Percentiles rank a stretch among this genome's conserved stretches.
These are phyloP conservation scores for Turritopsis dohrnii DNA, from an alignment of 30 jellyfish, hydroid and myxozoan genomes.

Conservation along the genomic window DNA sequence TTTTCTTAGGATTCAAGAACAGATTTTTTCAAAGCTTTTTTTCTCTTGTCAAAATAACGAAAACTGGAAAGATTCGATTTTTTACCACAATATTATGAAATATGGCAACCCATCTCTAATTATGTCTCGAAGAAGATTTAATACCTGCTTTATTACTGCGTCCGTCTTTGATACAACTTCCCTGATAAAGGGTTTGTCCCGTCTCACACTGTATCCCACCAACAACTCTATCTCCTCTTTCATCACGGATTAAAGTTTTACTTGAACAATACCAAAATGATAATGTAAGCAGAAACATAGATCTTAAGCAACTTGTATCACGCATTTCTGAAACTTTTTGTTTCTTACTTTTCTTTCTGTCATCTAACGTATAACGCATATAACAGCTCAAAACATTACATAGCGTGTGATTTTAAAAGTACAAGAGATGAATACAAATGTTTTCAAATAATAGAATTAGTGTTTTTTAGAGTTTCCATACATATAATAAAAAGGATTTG, in stretches of 20 bases:
- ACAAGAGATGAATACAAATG: background rate
- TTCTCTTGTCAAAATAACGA: too few species aligned
- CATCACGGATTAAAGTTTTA: background rate
- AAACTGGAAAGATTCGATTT: too few species aligned
- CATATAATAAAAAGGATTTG: background rate
- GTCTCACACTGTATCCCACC: background rate
- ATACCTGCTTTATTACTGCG: background rate
- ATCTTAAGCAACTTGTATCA: background rate
- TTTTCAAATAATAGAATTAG: background rate
- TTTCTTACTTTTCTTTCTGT: background rate
- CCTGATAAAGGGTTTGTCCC: background rate
- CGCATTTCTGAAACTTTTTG: background rate
- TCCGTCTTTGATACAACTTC: background rate
- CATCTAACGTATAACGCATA: background rate
- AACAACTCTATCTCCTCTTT: background rate
- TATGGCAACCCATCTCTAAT: background rate
- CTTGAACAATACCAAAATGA: background rate
- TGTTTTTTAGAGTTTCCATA: background rate
- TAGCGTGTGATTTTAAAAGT: background rate
- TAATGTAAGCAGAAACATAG: background rate
- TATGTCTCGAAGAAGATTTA: background rate
- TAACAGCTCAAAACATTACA: background rate
- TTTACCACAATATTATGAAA: background rate
- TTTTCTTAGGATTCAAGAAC: too few species aligned
- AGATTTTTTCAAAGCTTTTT: too few species aligned